Conservation (phyloP, 1,140 invertebrate genomes). For the Pachyrhynchus sulphureomaculatus region DNA sequence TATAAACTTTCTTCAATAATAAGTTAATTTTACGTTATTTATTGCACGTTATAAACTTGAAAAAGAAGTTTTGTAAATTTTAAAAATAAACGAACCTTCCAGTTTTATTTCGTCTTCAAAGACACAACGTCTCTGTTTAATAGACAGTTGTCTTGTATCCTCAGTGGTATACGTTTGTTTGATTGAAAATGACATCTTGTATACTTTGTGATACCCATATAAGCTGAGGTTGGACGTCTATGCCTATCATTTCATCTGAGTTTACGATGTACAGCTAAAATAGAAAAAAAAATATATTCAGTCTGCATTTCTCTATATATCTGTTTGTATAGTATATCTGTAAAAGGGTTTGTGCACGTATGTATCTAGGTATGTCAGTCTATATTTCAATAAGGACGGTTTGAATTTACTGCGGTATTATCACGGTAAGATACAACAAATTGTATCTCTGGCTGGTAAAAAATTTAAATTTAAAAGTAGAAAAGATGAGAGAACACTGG, state of each 20-base stretch:
- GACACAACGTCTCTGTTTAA: constrained; percentile 66
- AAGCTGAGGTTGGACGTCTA: constrained; percentile 66
- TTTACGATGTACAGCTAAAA: constrained; percentile 65
- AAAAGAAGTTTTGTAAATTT: too few species aligned
- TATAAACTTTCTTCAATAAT: too few species aligned
- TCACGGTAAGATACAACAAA: too few species aligned
- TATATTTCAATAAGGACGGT: too few species aligned
- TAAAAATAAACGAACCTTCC: constrained; percentile 12
- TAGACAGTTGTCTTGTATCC: constrained; percentile 65
- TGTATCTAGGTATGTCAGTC: neutral
- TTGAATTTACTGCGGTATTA: too few species aligned
- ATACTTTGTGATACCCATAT: constrained; percentile 65
- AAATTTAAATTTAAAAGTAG: too few species aligned
- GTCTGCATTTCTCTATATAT: neutral
- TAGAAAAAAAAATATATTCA: neutral
- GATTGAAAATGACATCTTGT: constrained; percentile 64
- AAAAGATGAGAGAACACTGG: too few species aligned
- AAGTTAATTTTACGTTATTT: too few species aligned
- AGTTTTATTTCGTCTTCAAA: constrained; percentile 63
- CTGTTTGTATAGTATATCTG: too few species aligned
- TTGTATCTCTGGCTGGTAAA: too few species aligned
- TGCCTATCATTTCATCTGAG: constrained; percentile 64
- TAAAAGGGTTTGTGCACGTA: neutral
- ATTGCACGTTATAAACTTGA: too few species aligned
- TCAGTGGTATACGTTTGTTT: constrained; percentile 73